phyloP scores from a whole-genome alignment of 2,888 invertebrate species.

The Dexiosoma caninum region DNA sequence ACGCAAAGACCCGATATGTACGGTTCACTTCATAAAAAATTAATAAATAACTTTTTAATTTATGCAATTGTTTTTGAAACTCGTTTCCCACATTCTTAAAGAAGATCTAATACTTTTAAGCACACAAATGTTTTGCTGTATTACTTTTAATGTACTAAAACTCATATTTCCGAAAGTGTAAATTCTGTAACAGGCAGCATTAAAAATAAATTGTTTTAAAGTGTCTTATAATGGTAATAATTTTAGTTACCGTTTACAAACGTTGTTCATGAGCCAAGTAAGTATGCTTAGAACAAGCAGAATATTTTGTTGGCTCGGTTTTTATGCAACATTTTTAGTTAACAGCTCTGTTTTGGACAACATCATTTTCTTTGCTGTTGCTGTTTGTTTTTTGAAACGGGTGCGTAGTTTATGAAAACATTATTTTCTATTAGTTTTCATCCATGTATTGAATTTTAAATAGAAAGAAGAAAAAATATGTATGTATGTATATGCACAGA shows the following conservation, averaged over 20 bases:
- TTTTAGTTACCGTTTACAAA: constrained; percentile 49
- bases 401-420: constrained; percentile 58
- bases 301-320: not conserved
- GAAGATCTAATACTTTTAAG: no score
- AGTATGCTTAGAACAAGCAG: not conserved
- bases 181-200: not conserved
- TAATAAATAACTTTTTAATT: no score
- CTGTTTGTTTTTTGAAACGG: constrained; percentile 32
- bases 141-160: not conserved
- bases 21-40: no score
- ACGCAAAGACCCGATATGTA: no score
- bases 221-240: constrained; percentile 38
- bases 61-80: no score
- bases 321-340: constrained; percentile 16
- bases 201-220: constrained; percentile 29
- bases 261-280: not conserved
- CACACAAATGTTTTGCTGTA: not conserved
- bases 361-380: constrained; percentile 3
- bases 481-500: constrained; percentile 6
- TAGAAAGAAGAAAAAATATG: not conserved
- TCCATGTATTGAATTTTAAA: constrained; percentile 15
- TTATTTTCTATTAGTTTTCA: constrained; percentile 10
- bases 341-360: not conserved
- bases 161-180: not conserved
- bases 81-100: no score